These are phyloP conservation scores for Drosophila borealis DNA, from an alignment of 2,888 invertebrate genomes.

Conservation along the genomic window DNA sequence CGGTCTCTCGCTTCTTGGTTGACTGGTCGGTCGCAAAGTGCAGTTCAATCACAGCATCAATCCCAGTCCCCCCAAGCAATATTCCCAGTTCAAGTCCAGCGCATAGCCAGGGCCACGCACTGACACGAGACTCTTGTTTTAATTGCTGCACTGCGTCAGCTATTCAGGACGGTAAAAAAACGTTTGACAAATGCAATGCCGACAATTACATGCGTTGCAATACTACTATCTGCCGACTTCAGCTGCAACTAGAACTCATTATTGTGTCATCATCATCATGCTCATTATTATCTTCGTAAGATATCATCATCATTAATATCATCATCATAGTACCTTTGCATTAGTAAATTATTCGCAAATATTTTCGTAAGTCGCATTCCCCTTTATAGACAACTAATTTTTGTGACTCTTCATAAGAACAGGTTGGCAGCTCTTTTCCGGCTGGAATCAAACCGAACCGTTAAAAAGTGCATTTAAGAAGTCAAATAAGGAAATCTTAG, in stretches of 20 bases:
- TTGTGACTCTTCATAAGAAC: conserved; percentile 23
- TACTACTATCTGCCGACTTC: conserved; percentile 41
- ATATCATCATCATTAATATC: conserved; percentile 16
- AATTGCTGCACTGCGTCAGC: conserved; percentile 75
- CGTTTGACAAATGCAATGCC: conserved; percentile 77
- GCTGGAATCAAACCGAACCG: conserved; percentile 21
- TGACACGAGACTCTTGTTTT: conserved; percentile 62
- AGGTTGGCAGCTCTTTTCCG: conserved; percentile 20
- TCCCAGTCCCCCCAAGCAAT: conserved; percentile 47
- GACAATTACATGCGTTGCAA: conserved; percentile 72
- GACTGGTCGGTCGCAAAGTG: conserved; percentile 53
- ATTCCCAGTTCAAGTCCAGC: conserved; percentile 55
- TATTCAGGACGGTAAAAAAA: conserved; percentile 56
- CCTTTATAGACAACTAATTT: neutral
- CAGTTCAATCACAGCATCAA: conserved; percentile 74
- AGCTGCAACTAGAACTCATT: conserved; percentile 59
- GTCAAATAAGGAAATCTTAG: conserved; percentile 33
- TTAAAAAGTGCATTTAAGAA: conserved; percentile 30
- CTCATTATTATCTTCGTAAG: conserved; percentile 22
- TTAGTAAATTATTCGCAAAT: conserved; percentile 43
- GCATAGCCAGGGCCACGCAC: conserved; percentile 57
- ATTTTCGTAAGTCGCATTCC: conserved; percentile 27
- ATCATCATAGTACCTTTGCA: conserved; percentile 13
- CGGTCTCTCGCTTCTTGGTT: conserved; percentile 40
- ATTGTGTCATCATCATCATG: conserved; percentile 60